Conservation (phyloP, 1,140 invertebrate species). For the Sitophilus oryzae region DNA sequence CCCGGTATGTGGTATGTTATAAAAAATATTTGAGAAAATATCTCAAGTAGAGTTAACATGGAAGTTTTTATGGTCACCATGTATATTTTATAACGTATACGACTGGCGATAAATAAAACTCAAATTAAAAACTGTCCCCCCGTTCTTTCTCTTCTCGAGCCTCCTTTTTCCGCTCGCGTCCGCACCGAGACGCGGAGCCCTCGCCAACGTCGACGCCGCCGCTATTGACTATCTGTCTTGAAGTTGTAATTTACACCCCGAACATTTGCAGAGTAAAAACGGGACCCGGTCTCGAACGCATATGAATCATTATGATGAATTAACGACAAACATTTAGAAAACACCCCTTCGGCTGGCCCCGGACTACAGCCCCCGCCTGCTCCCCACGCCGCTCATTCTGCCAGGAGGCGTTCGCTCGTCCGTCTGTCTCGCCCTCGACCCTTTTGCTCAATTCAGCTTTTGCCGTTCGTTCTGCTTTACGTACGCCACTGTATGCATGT, state of each 20-base stretch:
- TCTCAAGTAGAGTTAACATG: too few relatives aligned
- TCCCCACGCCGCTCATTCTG: too few relatives aligned
- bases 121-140: not conserved
- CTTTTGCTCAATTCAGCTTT: conserved; percentile 4
- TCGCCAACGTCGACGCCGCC: conserved; percentile 41
- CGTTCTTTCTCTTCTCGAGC: not conserved
- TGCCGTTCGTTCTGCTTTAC: too few relatives aligned
- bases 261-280: conserved; percentile 44
- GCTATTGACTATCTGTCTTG: conserved; percentile 46
- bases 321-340: conserved; percentile 47
- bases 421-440: conserved; percentile 2
- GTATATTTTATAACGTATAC: too few relatives aligned
- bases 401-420: too few relatives aligned
- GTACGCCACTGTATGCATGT: too few relatives aligned
- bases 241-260: conserved; percentile 47
- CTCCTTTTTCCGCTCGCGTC: too few relatives aligned
- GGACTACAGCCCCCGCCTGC: conserved; percentile 3
- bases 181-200: conserved; percentile 16
- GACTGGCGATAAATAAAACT: not conserved
- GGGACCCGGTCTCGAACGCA: conserved; percentile 44
- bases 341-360: conserved; percentile 35
- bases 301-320: conserved; percentile 47
- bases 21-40: too few relatives aligned
- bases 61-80: too few relatives aligned
- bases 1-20: too few relatives aligned